Evolutionary conservation across 2,888 invertebrate genomes (phyloP).

Genomic region (Microplitis manilae): DNA sequence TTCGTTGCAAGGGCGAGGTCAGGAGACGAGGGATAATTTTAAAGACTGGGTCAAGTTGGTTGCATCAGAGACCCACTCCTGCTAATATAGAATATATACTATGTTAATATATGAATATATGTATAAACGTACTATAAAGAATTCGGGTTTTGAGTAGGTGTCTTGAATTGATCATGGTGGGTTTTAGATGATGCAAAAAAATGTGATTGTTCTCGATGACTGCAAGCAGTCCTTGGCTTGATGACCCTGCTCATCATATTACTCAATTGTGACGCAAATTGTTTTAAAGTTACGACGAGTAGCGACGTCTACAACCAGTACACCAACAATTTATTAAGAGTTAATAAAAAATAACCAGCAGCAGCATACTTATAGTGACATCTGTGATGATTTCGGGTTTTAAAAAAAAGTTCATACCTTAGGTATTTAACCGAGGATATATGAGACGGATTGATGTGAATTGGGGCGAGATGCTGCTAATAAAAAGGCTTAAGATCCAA

Average conservation of each 20-base stretch:
- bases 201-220: neutral
- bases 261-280: neutral
- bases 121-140: constrained; percentile 18
- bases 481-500: constrained; percentile 20
- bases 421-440: neutral
- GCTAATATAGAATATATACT: neutral
- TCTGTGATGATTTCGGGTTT: neutral
- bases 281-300: neutral
- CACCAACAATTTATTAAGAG: neutral
- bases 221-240: neutral
- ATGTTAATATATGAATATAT: neutral
- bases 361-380: neutral
- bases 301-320: neutral
- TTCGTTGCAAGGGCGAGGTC: constrained; percentile 66
- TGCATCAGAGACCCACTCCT: constrained; percentile 54
- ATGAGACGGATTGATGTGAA: neutral
- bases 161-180: neutral
- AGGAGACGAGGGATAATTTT: constrained; percentile 57
- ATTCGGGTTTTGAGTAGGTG: constrained; percentile 18
- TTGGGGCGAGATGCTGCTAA: neutral
- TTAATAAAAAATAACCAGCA: neutral
- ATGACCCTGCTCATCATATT: neutral
- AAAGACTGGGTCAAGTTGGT: constrained; percentile 66
- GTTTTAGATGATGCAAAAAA: neutral
- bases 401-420: neutral